Evolutionary conservation across 2,888 invertebrate species (phyloP).

Genomic region (Nasonia oneida): DNA sequence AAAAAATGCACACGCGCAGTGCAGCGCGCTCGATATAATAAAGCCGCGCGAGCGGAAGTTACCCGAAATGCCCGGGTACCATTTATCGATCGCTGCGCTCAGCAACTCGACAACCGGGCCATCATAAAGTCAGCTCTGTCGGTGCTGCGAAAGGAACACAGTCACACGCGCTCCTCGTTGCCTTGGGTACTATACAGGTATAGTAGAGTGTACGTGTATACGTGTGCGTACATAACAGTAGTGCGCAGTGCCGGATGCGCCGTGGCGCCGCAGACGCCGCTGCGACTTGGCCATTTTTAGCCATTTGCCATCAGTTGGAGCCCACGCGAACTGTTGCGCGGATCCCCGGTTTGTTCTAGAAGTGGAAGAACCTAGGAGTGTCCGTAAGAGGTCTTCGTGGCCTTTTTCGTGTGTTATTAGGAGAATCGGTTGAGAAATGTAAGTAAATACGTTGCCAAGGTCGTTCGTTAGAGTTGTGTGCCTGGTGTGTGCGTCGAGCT

Average conservation of each 20-base stretch:
- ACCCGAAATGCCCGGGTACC: slow-evolving; percentile 65
- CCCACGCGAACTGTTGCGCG: background rate
- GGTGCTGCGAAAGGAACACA: no score
- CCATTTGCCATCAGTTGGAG: background rate
- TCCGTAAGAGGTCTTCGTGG: background rate
- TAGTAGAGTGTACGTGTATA: background rate
- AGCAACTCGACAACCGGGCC: slow-evolving; percentile 65
- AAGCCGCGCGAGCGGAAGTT: background rate
- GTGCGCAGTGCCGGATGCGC: background rate
- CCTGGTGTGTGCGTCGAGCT: no score
- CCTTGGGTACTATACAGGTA: slow-evolving; percentile 46
- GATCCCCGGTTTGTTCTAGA: background rate
- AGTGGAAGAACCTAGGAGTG: background rate
- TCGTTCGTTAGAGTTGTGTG: background rate
- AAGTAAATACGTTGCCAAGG: background rate
- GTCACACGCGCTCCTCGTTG: slow-evolving; percentile 60
- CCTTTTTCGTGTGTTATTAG: background rate
- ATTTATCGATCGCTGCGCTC: slow-evolving; percentile 72
- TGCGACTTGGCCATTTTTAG: slow-evolving; percentile 65
- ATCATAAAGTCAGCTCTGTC: slow-evolving; percentile 67
- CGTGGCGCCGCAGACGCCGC: background rate
- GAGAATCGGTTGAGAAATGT: background rate
- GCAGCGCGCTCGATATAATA: background rate
- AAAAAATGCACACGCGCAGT: background rate
- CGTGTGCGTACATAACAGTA: background rate